phyloP scores from a whole-genome alignment of 2,113 vertebrate genomes.

The Arvicanthis niloticus region DNA sequence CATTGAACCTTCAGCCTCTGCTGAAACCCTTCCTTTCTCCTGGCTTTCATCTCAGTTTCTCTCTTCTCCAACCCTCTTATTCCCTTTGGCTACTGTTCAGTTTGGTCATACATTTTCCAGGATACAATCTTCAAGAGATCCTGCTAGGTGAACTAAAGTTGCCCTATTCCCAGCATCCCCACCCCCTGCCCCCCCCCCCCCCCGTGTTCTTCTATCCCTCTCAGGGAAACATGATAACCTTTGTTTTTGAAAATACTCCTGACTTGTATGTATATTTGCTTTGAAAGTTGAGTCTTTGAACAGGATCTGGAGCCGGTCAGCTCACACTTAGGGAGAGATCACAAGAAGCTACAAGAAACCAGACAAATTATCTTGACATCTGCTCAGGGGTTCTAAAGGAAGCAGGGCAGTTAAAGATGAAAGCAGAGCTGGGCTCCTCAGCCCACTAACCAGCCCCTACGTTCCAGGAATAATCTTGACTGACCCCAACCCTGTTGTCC shows the following conservation, averaged over 20 bases:
- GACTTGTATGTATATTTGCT: slow-evolving; percentile 69
- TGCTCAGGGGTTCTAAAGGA: slow-evolving; percentile 69
- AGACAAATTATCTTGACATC: slow-evolving; percentile 57
- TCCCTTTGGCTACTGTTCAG: background rate
- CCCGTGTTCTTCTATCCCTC: slow-evolving; percentile 5
- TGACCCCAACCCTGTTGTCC: background rate
- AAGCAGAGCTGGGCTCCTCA: slow-evolving; percentile 47
- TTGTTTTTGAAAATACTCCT: slow-evolving; percentile 73
- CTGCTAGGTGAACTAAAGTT: slow-evolving; percentile 62
- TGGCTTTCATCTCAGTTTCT: background rate
- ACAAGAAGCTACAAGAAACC: slow-evolving; percentile 28
- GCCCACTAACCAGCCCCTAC: background rate
- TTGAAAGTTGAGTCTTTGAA: slow-evolving; percentile 81
- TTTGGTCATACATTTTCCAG: background rate
- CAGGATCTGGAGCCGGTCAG: slow-evolving; percentile 66
- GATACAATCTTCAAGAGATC: slow-evolving; percentile 28
- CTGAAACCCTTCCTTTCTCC: slow-evolving; percentile 9
- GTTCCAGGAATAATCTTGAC: slow-evolving; percentile 35
- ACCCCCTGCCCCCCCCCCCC: no score
- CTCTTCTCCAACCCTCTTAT: background rate
- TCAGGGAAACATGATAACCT: slow-evolving; percentile 75
- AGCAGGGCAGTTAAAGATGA: slow-evolving; percentile 54
- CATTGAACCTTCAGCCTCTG: background rate
- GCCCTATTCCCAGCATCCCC: slow-evolving; percentile 51
- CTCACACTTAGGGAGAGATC: slow-evolving; percentile 69